These are phyloP conservation scores for Azorinus chamasolen DNA, from an alignment of 2,888 invertebrate genomes.

Conservation along the genomic window DNA sequence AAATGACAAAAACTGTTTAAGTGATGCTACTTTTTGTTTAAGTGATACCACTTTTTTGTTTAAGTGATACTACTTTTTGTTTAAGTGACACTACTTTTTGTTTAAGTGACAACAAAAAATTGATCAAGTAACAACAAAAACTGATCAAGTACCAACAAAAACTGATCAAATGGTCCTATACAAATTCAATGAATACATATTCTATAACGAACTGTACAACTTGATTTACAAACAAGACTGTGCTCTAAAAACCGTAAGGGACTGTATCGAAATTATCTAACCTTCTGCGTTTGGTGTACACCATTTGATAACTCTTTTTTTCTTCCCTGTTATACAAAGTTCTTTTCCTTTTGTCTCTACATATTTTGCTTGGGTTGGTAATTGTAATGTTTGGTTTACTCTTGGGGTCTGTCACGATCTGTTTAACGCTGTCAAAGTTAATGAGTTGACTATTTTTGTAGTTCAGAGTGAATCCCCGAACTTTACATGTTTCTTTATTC, in stretches of 20 bases:
- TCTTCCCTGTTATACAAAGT: slow-evolving; percentile 88
- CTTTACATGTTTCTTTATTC: slow-evolving; percentile 59
- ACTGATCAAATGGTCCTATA: neutral
- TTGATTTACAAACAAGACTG: neutral
- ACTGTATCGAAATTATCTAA: slow-evolving; percentile 45
- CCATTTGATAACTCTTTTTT: slow-evolving; percentile 83
- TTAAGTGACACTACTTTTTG: too few species aligned
- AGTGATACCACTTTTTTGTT: neutral
- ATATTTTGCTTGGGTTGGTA: slow-evolving; percentile 57
- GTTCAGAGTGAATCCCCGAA: slow-evolving; percentile 74
- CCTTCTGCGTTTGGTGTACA: slow-evolving; percentile 59
- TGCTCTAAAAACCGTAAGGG: slow-evolving; percentile 50
- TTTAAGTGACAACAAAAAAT: too few species aligned
- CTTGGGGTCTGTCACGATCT: slow-evolving; percentile 13
- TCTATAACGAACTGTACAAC: neutral
- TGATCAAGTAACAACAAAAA: too few species aligned
- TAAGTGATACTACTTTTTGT: too few species aligned
- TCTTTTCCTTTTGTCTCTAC: slow-evolving; percentile 13
- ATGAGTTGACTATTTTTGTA: slow-evolving; percentile 46
- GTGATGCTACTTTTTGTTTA: neutral
- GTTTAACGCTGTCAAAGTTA: slow-evolving; percentile 35
- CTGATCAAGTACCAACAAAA: neutral
- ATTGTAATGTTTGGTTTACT: slow-evolving; percentile 13
- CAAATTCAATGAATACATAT: neutral
- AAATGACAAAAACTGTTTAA: neutral